phyloP scores from a whole-genome alignment of 2,113 vertebrate genomes.

The Acrocephalus kingi region DNA sequence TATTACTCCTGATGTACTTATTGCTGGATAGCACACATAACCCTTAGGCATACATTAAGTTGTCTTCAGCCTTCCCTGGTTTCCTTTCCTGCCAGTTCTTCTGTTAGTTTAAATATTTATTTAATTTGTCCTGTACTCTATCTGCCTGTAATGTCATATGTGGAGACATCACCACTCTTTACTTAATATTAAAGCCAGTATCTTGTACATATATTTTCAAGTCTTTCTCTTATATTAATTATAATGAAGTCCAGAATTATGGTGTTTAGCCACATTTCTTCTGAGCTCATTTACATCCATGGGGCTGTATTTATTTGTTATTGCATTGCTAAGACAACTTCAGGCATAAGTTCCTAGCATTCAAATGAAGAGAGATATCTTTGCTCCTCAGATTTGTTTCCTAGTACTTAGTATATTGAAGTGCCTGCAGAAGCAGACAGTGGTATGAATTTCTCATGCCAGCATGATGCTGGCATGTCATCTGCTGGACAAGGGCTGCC shows the following conservation, averaged over 20 bases:
- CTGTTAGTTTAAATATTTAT: slow-evolving; percentile 63
- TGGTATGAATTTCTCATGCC: neutral
- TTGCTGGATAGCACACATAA: slow-evolving; percentile 26
- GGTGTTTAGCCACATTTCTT: neutral
- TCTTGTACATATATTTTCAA: neutral
- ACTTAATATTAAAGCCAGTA: neutral
- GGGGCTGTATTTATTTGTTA: neutral
- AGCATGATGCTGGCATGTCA: accelerated
- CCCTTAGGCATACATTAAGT: slow-evolving; percentile 53
- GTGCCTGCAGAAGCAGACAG: neutral
- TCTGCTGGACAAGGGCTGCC: neutral
- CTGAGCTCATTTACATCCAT: neutral
- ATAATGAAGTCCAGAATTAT: neutral
- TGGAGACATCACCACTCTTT: neutral
- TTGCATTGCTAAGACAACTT: neutral
- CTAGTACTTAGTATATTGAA: neutral
- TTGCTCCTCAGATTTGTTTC: neutral
- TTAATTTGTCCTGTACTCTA: neutral
- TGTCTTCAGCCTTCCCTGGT: slow-evolving; percentile 36
- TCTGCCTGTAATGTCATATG: neutral
- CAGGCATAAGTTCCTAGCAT: neutral
- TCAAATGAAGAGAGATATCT: neutral
- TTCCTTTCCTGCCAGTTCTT: slow-evolving; percentile 48
- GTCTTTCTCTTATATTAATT: neutral
- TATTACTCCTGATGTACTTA: slow-evolving; percentile 59